Conservation (phyloP, 1,140 invertebrate species). For the Hypothenemus hampei region DNA sequence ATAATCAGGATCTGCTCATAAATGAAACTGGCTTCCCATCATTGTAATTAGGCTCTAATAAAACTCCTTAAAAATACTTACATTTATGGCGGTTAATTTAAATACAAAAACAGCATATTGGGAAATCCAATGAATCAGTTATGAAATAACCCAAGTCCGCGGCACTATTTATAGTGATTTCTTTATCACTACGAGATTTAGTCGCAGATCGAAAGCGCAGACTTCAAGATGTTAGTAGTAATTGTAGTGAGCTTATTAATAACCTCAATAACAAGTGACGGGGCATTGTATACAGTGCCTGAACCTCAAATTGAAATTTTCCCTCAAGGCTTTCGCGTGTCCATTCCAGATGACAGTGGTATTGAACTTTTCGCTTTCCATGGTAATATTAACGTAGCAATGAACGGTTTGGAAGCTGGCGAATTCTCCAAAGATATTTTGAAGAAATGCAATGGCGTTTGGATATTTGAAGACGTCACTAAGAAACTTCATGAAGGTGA, state of each 20-base stretch:
- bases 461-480: constrained; percentile 49
- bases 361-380: constrained; percentile 43
- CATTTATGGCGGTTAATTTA: too few species aligned
- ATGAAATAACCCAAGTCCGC: too few species aligned
- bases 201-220: too few species aligned
- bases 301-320: constrained; percentile 33
- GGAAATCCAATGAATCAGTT: too few species aligned
- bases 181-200: too few species aligned
- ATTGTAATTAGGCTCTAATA: too few species aligned
- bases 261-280: not conserved
- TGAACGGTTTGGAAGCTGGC: constrained; percentile 47
- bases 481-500: constrained; percentile 47
- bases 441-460: constrained; percentile 44
- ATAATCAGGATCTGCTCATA: not conserved
- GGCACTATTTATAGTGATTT: too few species aligned
- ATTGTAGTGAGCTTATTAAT: too few species aligned
- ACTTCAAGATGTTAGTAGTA: too few species aligned
- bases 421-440: constrained; percentile 49
- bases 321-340: constrained; percentile 38
- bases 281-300: constrained; percentile 31
- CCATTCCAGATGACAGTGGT: constrained; percentile 39
- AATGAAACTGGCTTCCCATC: too few species aligned
- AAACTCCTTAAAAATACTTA: too few species aligned
- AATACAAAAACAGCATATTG: too few species aligned
- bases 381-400: constrained; percentile 40